These are phyloP conservation scores for Coranthus polyacanthus DNA, from an alignment of 2,797 vertebrate genomes.

Conservation along the genomic window DNA sequence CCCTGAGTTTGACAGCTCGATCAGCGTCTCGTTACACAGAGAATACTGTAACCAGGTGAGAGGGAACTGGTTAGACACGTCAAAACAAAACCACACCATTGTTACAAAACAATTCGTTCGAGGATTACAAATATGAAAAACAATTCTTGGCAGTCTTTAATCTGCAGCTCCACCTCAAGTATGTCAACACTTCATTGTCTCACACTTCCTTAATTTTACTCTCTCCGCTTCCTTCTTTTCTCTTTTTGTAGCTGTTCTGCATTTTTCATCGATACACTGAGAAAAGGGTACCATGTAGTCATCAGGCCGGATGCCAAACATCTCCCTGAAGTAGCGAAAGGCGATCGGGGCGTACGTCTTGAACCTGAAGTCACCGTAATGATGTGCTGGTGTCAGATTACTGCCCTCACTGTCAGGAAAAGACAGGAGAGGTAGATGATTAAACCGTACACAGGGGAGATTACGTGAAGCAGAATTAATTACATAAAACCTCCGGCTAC, in stretches of 20 bases:
- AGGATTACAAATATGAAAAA: conserved; percentile 1
- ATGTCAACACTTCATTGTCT: conserved; percentile 13
- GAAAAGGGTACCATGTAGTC: conserved; percentile 91
- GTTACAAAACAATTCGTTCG: conserved; percentile 1
- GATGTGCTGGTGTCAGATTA: conserved; percentile 94
- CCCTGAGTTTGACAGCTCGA: conserved; percentile 94
- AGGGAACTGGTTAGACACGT: conserved; percentile 26
- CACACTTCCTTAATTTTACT: not conserved
- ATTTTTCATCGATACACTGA: conserved; percentile 10
- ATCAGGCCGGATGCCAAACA: conserved; percentile 95
- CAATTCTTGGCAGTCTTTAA: not conserved
- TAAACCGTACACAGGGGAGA: not conserved
- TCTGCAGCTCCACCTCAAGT: conserved; percentile 24
- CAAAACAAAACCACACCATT: not conserved
- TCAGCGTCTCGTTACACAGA: conserved; percentile 91
- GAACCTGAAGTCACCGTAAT: conserved; percentile 96
- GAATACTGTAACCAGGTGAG: conserved; percentile 86
- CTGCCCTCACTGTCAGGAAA: conserved; percentile 90
- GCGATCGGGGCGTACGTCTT: conserved; percentile 97
- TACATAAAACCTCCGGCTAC: not conserved
- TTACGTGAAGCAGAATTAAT: not conserved
- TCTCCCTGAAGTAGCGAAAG: conserved; percentile 97
- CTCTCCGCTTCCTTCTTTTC: not conserved
- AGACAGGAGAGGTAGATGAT: conserved; percentile 23
- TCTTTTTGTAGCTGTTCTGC: not conserved